Evolutionary conservation across 2,888 invertebrate species (phyloP), one percentile per base, ranked within the genome.

Genomic region (Entomobrya proxima): DNA sequence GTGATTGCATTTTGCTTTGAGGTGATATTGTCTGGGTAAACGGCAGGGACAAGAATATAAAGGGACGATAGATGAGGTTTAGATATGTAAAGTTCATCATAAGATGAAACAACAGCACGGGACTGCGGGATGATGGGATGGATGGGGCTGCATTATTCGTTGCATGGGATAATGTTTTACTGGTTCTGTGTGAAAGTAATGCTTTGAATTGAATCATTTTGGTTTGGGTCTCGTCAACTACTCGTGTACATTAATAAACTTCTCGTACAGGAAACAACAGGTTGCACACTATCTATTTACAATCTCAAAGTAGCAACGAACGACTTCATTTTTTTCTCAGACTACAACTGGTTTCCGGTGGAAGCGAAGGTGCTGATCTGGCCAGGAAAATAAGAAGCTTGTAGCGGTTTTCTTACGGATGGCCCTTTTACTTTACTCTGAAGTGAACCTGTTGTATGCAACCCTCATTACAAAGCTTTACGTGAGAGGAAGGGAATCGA

Each of bases 231-330:
- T n/a, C n/a, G n/a, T 6, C 18, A 37, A 13, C 47, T n/a, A 64
- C 37, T 18, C 35, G 9, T 32, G n/a, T 15, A 37, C n/a, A 27
- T 64, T 13, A 47, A 47, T 40, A 44, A 2, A 30, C 47, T 58
- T 30, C 15, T 76, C 37, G 18, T 58, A 77, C 84, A 84, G 84
- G 84, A 84, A 84, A 69, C 55, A 84, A 84, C 84, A 84, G 84
- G 84, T 84, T 84, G 84, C 77, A 77, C 47, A 76, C 84, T 77
- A 84, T 84, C 84, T 77, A 47, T 18, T 76, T 77, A 77, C 77
- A 69, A 84, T 84, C 84, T 77, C 44, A 77, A 32, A 75, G n/a
- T n/a, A n/a, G 27, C 69, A 72, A 47, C 69, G 40, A 67, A 83
- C 69, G 77, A 72, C 84, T 84, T 27, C 18, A 64, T 27, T 83